Conservation (phyloP, 2,797 vertebrate species). For the Fundulus diaphanus region DNA sequence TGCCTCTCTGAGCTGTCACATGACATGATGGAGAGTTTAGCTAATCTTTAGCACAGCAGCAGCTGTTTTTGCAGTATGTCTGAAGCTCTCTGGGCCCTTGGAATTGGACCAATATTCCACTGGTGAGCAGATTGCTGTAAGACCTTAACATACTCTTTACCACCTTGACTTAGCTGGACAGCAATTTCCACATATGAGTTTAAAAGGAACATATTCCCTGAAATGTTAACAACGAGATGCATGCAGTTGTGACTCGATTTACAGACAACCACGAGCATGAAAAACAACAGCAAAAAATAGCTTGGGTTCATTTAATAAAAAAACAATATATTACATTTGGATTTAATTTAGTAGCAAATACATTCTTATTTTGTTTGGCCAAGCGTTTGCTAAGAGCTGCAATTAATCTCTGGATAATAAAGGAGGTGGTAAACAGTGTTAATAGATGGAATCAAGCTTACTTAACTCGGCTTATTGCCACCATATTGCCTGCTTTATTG, state of each 20-base stretch:
- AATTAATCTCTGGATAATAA: constrained; percentile 70
- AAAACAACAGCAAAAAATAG: constrained; percentile 16
- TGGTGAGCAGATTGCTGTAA: constrained; percentile 62
- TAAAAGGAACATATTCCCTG: constrained; percentile 29
- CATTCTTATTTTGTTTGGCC: constrained; percentile 29
- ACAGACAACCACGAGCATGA: constrained; percentile 11
- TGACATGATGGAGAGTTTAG: constrained; percentile 73
- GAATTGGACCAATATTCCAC: constrained; percentile 64
- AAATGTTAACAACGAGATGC: background rate
- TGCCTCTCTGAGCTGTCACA: constrained; percentile 66
- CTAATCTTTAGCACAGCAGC: constrained; percentile 66
- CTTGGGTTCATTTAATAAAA: background rate
- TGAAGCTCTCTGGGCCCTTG: constrained; percentile 62
- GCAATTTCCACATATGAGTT: constrained; percentile 25
- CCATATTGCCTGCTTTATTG: constrained; percentile 68
- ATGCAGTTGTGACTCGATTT: constrained; percentile 18
- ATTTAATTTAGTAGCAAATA: constrained; percentile 13
- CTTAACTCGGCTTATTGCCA: constrained; percentile 68
- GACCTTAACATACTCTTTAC: constrained; percentile 60
- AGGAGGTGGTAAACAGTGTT: constrained; percentile 70
- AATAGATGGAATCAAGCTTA: constrained; percentile 73
- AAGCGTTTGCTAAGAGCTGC: constrained; percentile 53
- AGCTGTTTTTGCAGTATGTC: constrained; percentile 70
- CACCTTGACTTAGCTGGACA: constrained; percentile 55
- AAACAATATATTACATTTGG: background rate